Conservation (phyloP, 2,113 vertebrate genomes). For the Syrmaticus mikado region DNA sequence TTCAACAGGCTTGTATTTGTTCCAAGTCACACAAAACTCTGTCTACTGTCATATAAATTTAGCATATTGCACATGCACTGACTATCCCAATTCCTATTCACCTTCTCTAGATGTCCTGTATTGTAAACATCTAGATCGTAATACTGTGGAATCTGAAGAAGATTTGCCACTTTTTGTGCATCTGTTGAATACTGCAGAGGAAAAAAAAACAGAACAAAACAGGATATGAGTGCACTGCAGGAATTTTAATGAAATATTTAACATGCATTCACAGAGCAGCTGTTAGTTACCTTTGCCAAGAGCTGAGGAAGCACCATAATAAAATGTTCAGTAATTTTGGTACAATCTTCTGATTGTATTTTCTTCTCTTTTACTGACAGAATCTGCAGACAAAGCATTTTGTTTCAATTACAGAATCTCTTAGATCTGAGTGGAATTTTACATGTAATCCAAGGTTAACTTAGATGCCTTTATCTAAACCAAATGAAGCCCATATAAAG, state of each 20-base stretch:
- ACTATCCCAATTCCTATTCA: conserved; percentile 29
- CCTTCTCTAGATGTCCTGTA: conserved; percentile 72
- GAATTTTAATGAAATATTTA: conserved; percentile 68
- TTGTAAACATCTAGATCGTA: conserved; percentile 80
- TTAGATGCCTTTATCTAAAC: neutral
- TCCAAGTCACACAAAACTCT: neutral
- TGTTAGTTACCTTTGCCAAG: conserved; percentile 85
- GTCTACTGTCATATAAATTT: neutral
- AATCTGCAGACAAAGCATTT: conserved; percentile 69
- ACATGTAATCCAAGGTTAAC: neutral
- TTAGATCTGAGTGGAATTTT: neutral
- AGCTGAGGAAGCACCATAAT: conserved; percentile 83
- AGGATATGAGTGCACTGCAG: conserved; percentile 36
- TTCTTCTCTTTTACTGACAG: conserved; percentile 85
- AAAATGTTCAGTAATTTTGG: conserved; percentile 88
- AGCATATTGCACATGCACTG: neutral
- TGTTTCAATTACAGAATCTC: conserved; percentile 14
- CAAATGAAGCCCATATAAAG: neutral
- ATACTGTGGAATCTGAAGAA: conserved; percentile 89
- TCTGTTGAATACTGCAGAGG: conserved; percentile 83
- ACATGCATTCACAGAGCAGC: conserved; percentile 47
- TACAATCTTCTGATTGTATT: conserved; percentile 83
- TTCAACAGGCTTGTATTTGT: neutral
- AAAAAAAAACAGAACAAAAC: neutral
- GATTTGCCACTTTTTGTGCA: conserved; percentile 78